Evolutionary conservation across 2,888 invertebrate genomes (phyloP).

Genomic region (Petrophora chlorosata): DNA sequence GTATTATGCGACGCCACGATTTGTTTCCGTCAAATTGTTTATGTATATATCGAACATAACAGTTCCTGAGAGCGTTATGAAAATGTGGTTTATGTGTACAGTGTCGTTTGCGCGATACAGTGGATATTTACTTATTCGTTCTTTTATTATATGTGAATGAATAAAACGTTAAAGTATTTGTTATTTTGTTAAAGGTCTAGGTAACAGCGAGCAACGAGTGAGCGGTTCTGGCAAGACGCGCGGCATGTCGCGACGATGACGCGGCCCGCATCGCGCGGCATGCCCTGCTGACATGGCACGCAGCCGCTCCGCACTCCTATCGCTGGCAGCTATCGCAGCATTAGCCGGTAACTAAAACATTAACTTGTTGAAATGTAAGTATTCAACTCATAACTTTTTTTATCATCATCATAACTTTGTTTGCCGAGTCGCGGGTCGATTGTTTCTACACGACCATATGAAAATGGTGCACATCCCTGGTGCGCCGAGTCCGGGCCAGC

Average conservation of each 20-base stretch:
- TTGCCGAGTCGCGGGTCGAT: no score
- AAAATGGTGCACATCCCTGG: no score
- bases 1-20: constrained; percentile 14
- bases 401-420: no score
- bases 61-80: constrained; percentile 18
- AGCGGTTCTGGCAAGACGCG: constrained; percentile 46
- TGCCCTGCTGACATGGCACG: constrained; percentile 81
- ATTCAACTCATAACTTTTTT: neutral
- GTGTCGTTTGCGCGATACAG: constrained; percentile 22
- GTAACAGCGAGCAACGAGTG: constrained; percentile 38
- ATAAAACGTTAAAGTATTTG: constrained; percentile 12
- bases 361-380: no score
- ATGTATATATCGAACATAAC: constrained; percentile 19
- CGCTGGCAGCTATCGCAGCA: constrained; percentile 78
- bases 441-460: no score
- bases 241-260: constrained; percentile 74
- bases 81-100: constrained; percentile 25
- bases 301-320: constrained; percentile 79
- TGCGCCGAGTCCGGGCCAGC: no score
- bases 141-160: constrained; percentile 9
- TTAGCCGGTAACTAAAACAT: no score
- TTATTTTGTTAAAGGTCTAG: constrained; percentile 39
- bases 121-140: constrained; percentile 16
- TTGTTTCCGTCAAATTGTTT: constrained; percentile 22
- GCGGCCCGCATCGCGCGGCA: constrained; percentile 72